Conservation (phyloP, 2,888 invertebrate genomes). For the Deilephila porcellus region DNA sequence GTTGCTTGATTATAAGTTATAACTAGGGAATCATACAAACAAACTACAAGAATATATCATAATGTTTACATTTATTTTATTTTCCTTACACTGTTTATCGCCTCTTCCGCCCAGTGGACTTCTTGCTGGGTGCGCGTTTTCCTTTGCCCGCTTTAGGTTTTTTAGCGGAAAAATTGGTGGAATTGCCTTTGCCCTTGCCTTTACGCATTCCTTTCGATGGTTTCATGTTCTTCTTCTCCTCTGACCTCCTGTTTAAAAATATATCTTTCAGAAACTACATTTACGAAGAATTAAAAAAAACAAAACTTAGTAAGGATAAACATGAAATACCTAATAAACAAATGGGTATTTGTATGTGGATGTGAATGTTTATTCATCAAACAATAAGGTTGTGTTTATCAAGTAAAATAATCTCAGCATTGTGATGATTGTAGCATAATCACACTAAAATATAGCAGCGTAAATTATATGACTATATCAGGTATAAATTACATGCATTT, state of each 20-base stretch:
- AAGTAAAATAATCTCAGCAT: too few species aligned
- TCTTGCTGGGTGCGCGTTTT: constrained; percentile 87
- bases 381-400: too few species aligned
- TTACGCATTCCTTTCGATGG: constrained; percentile 66
- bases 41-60: constrained; percentile 12
- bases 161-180: constrained; percentile 75
- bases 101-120: constrained; percentile 88
- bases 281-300: not conserved
- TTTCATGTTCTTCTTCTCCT: constrained; percentile 79
- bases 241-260: constrained; percentile 67
- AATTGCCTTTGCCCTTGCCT: constrained; percentile 66
- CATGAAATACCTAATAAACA: too few species aligned
- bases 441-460: too few species aligned
- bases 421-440: too few species aligned
- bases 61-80: constrained; percentile 18
- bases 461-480: too few species aligned
- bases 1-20: not conserved
- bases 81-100: constrained; percentile 68
- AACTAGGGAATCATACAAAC: constrained; percentile 39
- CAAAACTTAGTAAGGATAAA: too few species aligned
- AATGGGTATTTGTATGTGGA: too few species aligned
- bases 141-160: constrained; percentile 90
- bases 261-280: not conserved
- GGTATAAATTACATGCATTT: too few species aligned
- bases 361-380: too few species aligned